phyloP scores from a whole-genome alignment of 2,113 vertebrate species.

The Periophthalmodon schlosseri region DNA sequence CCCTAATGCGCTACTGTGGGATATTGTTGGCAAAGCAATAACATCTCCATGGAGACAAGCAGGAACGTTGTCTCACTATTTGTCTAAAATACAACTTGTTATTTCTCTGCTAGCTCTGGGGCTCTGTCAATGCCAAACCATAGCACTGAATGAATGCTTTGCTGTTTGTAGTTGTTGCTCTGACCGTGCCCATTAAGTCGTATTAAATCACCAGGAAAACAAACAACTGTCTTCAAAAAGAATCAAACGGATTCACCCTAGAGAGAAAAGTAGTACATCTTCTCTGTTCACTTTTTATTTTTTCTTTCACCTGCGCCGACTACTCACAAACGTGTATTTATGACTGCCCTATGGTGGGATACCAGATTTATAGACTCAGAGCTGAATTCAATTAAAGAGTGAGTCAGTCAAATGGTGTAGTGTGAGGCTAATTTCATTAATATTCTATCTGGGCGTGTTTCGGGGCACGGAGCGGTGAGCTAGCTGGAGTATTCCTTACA shows the following conservation, averaged over 20 bases:
- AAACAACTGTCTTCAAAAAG: conserved; percentile 8
- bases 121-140: background rate
- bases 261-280: conserved; percentile 18
- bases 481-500: conserved; percentile 52
- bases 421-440: conserved; percentile 66
- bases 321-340: conserved; percentile 29
- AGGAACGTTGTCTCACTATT: background rate
- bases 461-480: conserved; percentile 25
- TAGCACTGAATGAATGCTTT: background rate
- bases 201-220: conserved; percentile 17
- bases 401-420: conserved; percentile 51
- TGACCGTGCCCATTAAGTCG: background rate
- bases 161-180: background rate
- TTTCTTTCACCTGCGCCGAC: conserved; percentile 8
- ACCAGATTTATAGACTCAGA: conserved; percentile 43
- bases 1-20: too few relatives aligned
- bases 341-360: conserved; percentile 18
- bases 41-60: too few relatives aligned
- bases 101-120: background rate
- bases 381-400: conserved; percentile 43
- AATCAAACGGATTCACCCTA: conserved; percentile 2
- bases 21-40: too few relatives aligned
- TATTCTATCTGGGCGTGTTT: conserved; percentile 54
- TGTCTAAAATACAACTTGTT: background rate
- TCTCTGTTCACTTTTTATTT: conserved; percentile 20